These are phyloP conservation scores for Oreotrochilus melanogaster DNA, from an alignment of 2,113 vertebrate genomes.

Conservation along the genomic window DNA sequence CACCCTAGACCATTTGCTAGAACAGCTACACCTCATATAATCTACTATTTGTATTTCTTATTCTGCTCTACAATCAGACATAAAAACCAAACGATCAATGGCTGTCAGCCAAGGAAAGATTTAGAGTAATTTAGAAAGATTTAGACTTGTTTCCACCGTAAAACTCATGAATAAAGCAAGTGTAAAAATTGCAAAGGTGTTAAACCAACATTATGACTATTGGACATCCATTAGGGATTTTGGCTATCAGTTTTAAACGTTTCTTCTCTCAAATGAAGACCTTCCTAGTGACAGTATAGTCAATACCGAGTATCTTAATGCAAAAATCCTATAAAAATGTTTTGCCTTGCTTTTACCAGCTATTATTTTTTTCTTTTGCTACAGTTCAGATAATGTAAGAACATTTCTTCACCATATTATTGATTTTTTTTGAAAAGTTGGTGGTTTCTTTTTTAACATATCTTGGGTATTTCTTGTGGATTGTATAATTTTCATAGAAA, in stretches of 20 bases:
- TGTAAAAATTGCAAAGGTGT: not conserved
- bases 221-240: not conserved
- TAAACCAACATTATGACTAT: not conserved
- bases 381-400: not conserved
- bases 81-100: not conserved
- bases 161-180: not conserved
- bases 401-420: not conserved
- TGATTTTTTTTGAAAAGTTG: not conserved
- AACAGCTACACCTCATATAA: not conserved
- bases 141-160: not conserved
- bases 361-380: not conserved
- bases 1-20: not conserved
- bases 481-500: not conserved
- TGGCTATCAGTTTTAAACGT: not conserved
- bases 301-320: not conserved
- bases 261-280: not conserved
- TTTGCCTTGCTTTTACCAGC: not conserved
- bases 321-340: not conserved
- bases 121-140: not conserved
- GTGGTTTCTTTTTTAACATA: not conserved
- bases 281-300: not conserved
- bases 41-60: not conserved
- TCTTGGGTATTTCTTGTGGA: not conserved
- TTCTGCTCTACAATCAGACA: not conserved
- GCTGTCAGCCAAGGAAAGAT: not conserved